Base-by-base conservation (phyloP, 92 coral and sea anemone species). In the Siderastrea siderea region DNA sequence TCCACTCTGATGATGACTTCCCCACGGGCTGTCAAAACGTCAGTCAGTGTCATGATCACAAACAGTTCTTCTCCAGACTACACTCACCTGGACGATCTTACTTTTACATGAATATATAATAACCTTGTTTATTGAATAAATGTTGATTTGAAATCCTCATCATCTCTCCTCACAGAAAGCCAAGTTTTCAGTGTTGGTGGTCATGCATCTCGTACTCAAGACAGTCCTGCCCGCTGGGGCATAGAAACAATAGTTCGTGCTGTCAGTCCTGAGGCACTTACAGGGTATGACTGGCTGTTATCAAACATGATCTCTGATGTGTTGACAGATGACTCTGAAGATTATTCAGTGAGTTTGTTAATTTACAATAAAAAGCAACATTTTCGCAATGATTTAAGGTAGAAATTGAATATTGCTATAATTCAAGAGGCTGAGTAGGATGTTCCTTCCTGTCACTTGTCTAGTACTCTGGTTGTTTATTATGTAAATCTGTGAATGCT, bases 171-270 rank as follows among this genome's bases (percentile, higher is more conserved):
- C 63, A 19, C 57, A 95, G 98, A 85, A 52, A 61, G 14, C 68
- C 68, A 80, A 52, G 94, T 88, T 60, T 82, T 93, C 61, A 75
- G 77, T 49, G 81, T 93, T 12, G 98, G 94, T 4, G 87, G 80
- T 11, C 68, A 75, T 79, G 80, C 84, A 59, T 85, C 91, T 52
- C 89, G 96, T 67, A 95, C 94, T 11, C 93, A 90, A 47, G 95
- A 74, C 64, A 87, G 92, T 58, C 96, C 98, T 17, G 91, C 94
- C 59, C 79, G 87, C 71, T 95, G 98, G 98, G 98, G 98, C 38
- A 85, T 95, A 14, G 83, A 68, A 14, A 61, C 94, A 53, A 77
- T 87, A 16, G 90, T 95, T 8, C 89, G 74, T 58, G 86, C 91
- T 77, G 90, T 93, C 51, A 78, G 78, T 48, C 38, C 93, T 19